These are phyloP conservation scores for Thera britannica DNA, from an alignment of 2,888 invertebrate genomes.

Conservation along the genomic window DNA sequence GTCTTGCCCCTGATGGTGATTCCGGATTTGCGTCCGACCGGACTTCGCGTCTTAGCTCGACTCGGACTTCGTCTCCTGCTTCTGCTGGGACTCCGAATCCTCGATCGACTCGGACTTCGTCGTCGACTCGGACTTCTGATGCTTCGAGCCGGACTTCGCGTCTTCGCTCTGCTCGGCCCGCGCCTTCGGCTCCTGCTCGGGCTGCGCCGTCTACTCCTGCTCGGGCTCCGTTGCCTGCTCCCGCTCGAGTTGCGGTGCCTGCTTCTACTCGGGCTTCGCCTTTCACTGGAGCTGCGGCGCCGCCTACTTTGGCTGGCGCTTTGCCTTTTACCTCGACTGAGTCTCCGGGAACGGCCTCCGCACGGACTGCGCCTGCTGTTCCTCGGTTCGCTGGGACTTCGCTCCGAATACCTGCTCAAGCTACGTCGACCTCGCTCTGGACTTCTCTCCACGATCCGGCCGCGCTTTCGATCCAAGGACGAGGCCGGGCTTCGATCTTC, in stretches of 20 bases:
- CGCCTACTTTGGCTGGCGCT: slow-evolving; percentile 4
- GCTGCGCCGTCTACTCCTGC: slow-evolving; percentile 7
- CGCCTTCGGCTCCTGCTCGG: slow-evolving; percentile 8
- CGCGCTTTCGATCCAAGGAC: neutral
- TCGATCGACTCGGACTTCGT: slow-evolving; percentile 10
- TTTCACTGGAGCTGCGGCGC: slow-evolving; percentile 10
- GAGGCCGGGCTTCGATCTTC: slow-evolving; percentile 7
- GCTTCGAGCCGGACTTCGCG: slow-evolving; percentile 8
- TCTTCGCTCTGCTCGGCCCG: slow-evolving; percentile 1
- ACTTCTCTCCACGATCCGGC: slow-evolving; percentile 13
- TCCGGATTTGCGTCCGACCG: neutral
- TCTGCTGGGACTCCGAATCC: slow-evolving; percentile 6
- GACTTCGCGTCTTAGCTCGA: slow-evolving; percentile 15
- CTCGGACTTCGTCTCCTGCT: slow-evolving; percentile 13
- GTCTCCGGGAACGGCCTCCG: slow-evolving; percentile 11
- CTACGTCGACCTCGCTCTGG: neutral
- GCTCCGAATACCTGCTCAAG: neutral
- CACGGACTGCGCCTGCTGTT: slow-evolving; percentile 16
- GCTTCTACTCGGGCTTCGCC: slow-evolving; percentile 10
- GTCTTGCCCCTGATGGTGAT: neutral
- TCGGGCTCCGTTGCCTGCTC: slow-evolving; percentile 4
- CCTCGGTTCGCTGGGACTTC: neutral
- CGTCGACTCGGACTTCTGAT: slow-evolving; percentile 9
- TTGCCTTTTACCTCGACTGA: slow-evolving; percentile 5
- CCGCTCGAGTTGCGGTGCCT: neutral